Evolutionary conservation across 2,888 invertebrate species (phyloP), one percentile per base, ranked within the genome.

Genomic region (Aricia artaxerxes): DNA sequence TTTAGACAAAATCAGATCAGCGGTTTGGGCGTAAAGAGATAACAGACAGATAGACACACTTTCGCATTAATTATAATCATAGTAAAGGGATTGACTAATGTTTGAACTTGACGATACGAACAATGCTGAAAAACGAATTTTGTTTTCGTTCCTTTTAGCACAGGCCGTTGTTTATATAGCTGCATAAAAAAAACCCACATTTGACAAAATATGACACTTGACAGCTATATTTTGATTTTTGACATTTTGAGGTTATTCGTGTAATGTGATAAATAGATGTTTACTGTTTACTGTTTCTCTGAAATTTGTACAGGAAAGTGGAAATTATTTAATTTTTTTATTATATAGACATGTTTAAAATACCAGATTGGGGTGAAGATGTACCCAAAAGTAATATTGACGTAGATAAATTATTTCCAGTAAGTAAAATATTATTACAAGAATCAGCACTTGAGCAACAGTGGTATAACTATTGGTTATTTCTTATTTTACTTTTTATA

Each of bases 311-410:
- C 7, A 49, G 31, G 3, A 31, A 31, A 35, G 0, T 76, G 57
- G 49, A 49, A 49, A 49, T 49, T 11, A 76, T 31, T 35, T 57
- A n/a, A 2, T 16, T n/a, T 44, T n/a, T 35, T 6, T 5, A 31
- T 5, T 9, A 44, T 35, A 35, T 78, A 78, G 87, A 79, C 82
- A 91, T 90, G 90, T 92, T 92, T 82, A 85, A 88, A 85, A 85
- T 87, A 82, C 90, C 91, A 76, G 88, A 88, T 4, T 92, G 91
- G 90, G 90, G 86, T 49, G 88, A 87, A 31, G 88, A 88, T 80
- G 84, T 87, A 40, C 87, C 88, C 2, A 85, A 85, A 79, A 83
- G 80, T 40, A 84, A 83, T 69, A 79, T 84, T 38, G 84, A 84
- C 77, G 88, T 89, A 83, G 83, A 82, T 40, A 86, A 83, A 82